A percentile compares a stretch with the other conserved stretches of the same genome.
phyloP scores from a whole-genome alignment of 2,797 vertebrate genomes.

The Protosalanx chinensis region DNA sequence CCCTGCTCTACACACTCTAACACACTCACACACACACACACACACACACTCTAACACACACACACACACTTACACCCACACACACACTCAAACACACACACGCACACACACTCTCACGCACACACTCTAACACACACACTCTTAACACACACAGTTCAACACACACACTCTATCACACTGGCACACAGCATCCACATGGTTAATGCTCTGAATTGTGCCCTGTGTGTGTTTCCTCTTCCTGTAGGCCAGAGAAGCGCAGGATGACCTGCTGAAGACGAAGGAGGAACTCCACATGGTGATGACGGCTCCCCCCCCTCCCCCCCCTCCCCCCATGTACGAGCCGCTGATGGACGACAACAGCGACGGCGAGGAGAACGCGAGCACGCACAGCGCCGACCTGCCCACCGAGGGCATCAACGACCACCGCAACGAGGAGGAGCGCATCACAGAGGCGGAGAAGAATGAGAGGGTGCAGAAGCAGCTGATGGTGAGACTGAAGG shows the following conservation, averaged over 20 bases:
- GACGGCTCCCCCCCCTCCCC: conserved; percentile 77
- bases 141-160: background rate
- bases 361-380: conserved; percentile 78
- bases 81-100: background rate
- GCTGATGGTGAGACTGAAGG: conserved; percentile 76
- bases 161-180: background rate
- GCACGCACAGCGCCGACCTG: conserved; percentile 83
- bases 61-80: background rate
- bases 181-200: background rate
- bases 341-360: conserved; percentile 72
- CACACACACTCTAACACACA: background rate
- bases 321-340: conserved; percentile 77
- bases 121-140: background rate
- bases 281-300: conserved; percentile 87
- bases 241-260: conserved; percentile 86
- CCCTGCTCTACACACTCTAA: background rate
- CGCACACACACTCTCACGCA: background rate
- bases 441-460: conserved; percentile 90
- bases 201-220: too few relatives aligned
- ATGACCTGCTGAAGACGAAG: conserved; percentile 85
- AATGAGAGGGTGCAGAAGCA: conserved; percentile 90
- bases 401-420: conserved; percentile 78
- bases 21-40: background rate
- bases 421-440: conserved; percentile 86
- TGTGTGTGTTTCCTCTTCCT: background rate